Percentiles rank a stretch among this genome's conserved stretches.
phyloP scores from a whole-genome alignment of 2,113 vertebrate genomes.

The Apus apus region DNA sequence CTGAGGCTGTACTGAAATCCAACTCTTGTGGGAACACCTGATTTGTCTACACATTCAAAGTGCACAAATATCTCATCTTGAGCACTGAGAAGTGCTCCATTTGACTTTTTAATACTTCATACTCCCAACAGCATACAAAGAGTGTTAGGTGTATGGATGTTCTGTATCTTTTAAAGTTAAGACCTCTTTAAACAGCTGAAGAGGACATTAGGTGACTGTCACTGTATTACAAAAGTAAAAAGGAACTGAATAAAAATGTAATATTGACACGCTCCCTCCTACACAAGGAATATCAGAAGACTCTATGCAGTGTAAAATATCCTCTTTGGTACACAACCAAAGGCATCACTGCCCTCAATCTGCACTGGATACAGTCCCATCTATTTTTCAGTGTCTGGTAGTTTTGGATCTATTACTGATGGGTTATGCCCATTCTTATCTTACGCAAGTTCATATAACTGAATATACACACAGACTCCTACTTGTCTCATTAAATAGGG shows the following conservation, averaged over 20 bases:
- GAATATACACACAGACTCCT: background rate
- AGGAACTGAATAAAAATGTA: background rate
- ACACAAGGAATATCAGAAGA: background rate
- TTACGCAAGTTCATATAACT: background rate
- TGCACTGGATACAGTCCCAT: background rate
- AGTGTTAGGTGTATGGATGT: background rate
- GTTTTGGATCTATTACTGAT: background rate
- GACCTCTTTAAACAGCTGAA: background rate
- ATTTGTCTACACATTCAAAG: background rate
- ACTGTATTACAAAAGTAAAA: background rate
- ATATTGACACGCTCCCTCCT: background rate
- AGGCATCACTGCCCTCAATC: background rate
- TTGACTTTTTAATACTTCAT: background rate
- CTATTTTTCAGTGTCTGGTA: background rate
- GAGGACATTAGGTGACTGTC: background rate
- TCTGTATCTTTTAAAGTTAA: background rate
- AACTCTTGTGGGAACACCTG: background rate
- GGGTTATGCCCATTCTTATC: background rate
- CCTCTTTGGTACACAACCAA: background rate
- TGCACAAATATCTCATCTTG: background rate
- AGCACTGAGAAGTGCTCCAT: background rate
- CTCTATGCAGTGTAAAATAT: background rate
- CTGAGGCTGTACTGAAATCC: background rate
- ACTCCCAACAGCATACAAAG: background rate
- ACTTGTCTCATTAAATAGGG: background rate